Conservation (phyloP, 2,113 vertebrate species). For the Ictalurus furcatus region DNA sequence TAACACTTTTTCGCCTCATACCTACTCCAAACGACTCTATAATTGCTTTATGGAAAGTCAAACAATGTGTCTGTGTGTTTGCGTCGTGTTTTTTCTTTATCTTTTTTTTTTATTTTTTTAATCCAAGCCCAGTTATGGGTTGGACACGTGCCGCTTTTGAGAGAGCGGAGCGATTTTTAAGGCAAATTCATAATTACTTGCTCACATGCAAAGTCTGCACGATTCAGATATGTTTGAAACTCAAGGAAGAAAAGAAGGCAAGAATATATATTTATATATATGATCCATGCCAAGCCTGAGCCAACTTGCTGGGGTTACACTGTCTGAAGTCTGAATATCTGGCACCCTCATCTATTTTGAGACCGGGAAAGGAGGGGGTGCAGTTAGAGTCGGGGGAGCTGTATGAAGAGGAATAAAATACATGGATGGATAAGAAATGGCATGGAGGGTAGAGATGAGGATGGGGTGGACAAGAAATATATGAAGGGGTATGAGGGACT, state of each 20-base stretch:
- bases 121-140: conserved; percentile 27
- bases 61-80: conserved; percentile 52
- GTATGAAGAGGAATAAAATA: neutral
- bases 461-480: neutral
- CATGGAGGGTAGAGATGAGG: neutral
- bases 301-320: neutral
- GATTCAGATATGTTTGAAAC: conserved; percentile 19
- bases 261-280: neutral
- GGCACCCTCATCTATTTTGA: neutral
- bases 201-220: conserved; percentile 56
- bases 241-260: neutral
- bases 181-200: conserved; percentile 58
- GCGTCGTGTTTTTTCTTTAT: conserved; percentile 49
- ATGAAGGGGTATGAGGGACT: neutral
- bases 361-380: neutral
- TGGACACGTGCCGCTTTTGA: conserved; percentile 52
- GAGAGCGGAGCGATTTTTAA: conserved; percentile 52
- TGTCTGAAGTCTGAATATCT: conserved; percentile 9
- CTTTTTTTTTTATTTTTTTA: conserved; percentile 21
- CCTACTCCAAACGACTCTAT: conserved; percentile 31
- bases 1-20: conserved; percentile 33
- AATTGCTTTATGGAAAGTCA: conserved; percentile 53
- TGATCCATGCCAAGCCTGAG: conserved; percentile 8
- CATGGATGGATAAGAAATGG: neutral
- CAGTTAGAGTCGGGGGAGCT: neutral